Evolutionary conservation across 2,888 invertebrate species (phyloP).

Genomic region (Abscondita cerata): DNA sequence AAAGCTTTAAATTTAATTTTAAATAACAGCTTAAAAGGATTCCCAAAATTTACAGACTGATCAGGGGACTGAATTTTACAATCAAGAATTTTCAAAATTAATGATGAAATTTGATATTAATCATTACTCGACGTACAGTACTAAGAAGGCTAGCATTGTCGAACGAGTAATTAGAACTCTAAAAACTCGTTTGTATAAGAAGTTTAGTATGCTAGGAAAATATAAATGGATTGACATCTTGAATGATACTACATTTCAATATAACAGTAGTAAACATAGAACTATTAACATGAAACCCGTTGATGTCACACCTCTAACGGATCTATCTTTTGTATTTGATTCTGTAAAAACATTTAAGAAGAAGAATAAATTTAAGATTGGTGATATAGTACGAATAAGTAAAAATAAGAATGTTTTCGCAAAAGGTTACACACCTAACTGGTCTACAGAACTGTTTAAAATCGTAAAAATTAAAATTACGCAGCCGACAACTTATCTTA

Average conservation of each 20-base stretch:
- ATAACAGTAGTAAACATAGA: slow-evolving; percentile 49
- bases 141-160: slow-evolving; percentile 36
- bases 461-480: slow-evolving; percentile 39
- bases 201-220: slow-evolving; percentile 9
- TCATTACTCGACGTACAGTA: slow-evolving; percentile 34
- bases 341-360: not conserved
- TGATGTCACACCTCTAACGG: slow-evolving; percentile 46
- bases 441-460: slow-evolving; percentile 51
- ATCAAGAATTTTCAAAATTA: slow-evolving; percentile 39
- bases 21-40: slow-evolving; percentile 13
- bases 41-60: slow-evolving; percentile 44
- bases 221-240: slow-evolving; percentile 42
- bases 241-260: slow-evolving; percentile 35
- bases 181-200: slow-evolving; percentile 11
- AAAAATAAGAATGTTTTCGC: slow-evolving; percentile 44
- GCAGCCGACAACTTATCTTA: slow-evolving; percentile 39
- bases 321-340: slow-evolving; percentile 31
- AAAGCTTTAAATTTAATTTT: slow-evolving; percentile 37
- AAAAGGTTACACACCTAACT: slow-evolving; percentile 51
- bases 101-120: slow-evolving; percentile 38
- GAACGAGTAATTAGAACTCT: slow-evolving; percentile 36
- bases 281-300: slow-evolving; percentile 49
- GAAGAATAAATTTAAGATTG: slow-evolving; percentile 28
- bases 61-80: slow-evolving; percentile 45
- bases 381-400: slow-evolving; percentile 42